Evolutionary conservation across 92 coral and sea anemone species (phyloP), one percentile per base, ranked within the genome.

Genomic region (Isaurus tuberculatus): DNA sequence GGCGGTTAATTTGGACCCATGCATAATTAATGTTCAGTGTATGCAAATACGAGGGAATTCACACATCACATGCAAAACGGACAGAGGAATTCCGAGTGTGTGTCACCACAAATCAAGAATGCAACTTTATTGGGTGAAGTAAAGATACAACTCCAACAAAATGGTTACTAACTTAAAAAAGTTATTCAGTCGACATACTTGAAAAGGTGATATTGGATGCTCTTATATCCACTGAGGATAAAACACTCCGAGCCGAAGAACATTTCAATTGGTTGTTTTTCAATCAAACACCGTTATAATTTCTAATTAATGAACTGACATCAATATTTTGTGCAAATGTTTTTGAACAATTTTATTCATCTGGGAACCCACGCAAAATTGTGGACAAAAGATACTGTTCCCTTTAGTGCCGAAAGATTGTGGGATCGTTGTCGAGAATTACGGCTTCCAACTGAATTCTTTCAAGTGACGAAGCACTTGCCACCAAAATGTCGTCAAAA

Each of bases 401-500:
- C 7, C 7, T 6, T 3, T 19, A 8, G 10, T 22, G 26, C 27
- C 63, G 22, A 55, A 55, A 55, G 63, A 19, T 55, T 55, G 23
- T 55, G 1, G 7, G 46, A 40, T 40, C 26, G 0, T 22, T 19
- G 69, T 27, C 14, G 34, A 3, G 10, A 40, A 63, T 29, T 8
- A 26, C 5, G 10, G 15, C 32, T 26, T 63, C 36, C 17, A 26
- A 8, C 29, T 4, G 13, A 13, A 13, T 26, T 63, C 16, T 63
- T 26, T 8, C 26, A 33, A 68, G 26, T n/a, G 1, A 58, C 23
- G 29, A 61, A 61, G 46, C 46, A 7, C 46, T 40, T 40, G 46
- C 13, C 25, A 15, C 61, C 33, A 26, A 42, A 26, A 57, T 37
- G 91, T 79, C 87, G 69, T 88, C 90, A 49, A 86, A 83, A 58